These are phyloP conservation scores for Notothenia coriiceps DNA, from an alignment of 2,113 vertebrate species.

Conservation along the genomic window DNA sequence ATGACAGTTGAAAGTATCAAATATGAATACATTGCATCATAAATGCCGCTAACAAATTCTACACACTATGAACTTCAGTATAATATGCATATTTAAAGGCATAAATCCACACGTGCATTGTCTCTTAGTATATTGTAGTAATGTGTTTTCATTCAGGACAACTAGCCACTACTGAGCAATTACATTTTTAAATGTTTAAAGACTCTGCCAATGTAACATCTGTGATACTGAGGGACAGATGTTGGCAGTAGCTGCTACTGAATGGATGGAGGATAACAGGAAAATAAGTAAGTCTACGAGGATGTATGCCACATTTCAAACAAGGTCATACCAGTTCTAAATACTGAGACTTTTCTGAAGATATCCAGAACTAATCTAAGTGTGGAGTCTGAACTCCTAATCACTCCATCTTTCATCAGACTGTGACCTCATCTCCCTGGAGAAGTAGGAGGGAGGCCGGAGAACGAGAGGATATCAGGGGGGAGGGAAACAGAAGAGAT, in stretches of 20 bases:
- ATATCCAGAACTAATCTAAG: conserved; percentile 44
- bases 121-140: not conserved
- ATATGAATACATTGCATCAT: not conserved
- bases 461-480: conserved; percentile 1
- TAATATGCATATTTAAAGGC: not conserved
- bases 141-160: not conserved
- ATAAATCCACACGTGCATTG: not conserved
- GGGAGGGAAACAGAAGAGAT: conserved; percentile 17
- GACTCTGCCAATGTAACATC: not conserved
- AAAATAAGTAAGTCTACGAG: not conserved
- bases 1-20: not conserved
- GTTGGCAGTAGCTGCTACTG: not conserved
- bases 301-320: conserved; percentile 34
- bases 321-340: conserved; percentile 24
- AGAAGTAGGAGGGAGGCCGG: conserved; percentile 35
- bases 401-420: conserved; percentile 74
- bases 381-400: conserved; percentile 61
- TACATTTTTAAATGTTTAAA: not conserved
- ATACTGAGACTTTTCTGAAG: conserved; percentile 35
- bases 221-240: not conserved
- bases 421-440: conserved; percentile 79
- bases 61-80: not conserved
- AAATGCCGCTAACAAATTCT: not conserved
- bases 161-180: not conserved
- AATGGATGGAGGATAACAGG: not conserved